Evolutionary conservation across 2,888 invertebrate genomes (phyloP).

Genomic region (Didymodactylos carnosus): DNA sequence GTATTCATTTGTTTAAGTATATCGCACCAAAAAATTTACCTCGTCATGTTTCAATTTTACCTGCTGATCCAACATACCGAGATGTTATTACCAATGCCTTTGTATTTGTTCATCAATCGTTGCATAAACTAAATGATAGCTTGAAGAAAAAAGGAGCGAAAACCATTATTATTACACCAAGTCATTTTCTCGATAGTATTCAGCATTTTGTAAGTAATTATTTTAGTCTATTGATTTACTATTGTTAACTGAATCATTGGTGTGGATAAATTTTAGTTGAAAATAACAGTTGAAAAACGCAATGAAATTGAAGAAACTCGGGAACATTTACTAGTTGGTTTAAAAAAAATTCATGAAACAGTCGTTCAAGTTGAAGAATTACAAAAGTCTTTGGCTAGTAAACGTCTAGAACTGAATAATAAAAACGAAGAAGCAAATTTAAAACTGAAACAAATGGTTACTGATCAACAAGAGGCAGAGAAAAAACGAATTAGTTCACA

Average conservation of each 20-base stretch:
- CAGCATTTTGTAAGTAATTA: constrained; percentile 79
- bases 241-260: constrained; percentile 43
- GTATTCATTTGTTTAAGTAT: background rate
- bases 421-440: constrained; percentile 97
- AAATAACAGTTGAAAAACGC: constrained; percentile 77
- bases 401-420: constrained; percentile 59
- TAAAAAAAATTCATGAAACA: constrained; percentile 94
- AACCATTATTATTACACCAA: constrained; percentile 89
- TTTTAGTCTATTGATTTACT: constrained; percentile 35
- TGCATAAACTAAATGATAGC: constrained; percentile 77
- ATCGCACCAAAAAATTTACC: constrained; percentile 53
- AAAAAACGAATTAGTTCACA: constrained; percentile 94
- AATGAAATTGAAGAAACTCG: constrained; percentile 96
- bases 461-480: constrained; percentile 96
- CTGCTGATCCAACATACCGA: constrained; percentile 54
- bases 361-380: constrained; percentile 98
- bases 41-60: constrained; percentile 44
- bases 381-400: constrained; percentile 91
- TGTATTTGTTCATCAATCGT: constrained; percentile 93
- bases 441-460: constrained; percentile 96
- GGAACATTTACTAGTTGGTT: constrained; percentile 86
- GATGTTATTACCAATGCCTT: constrained; percentile 92
- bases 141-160: constrained; percentile 77
- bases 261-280: constrained; percentile 16
- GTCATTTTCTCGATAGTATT: constrained; percentile 94